A percentile compares a stretch with the other conserved stretches of the same genome.
These are phyloP conservation scores for Ophthalmolycus amberensis DNA, from an alignment of 2,113 vertebrate species.

Conservation along the genomic window DNA sequence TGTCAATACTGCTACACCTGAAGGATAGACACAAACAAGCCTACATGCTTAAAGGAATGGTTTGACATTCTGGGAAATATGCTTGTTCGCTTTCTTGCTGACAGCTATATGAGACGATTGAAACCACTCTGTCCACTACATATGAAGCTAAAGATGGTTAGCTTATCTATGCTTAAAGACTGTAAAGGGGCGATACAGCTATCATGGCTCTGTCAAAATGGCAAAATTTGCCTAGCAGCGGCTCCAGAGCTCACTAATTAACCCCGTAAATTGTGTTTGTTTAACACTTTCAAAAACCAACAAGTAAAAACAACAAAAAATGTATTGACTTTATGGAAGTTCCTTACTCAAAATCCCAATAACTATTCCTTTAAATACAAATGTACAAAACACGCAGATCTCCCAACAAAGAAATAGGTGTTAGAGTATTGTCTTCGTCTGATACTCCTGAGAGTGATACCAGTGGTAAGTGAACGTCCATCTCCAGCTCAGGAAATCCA, in stretches of 20 bases:
- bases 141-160: neutral
- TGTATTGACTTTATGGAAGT: neutral
- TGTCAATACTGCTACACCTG: constrained; percentile 57
- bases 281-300: neutral
- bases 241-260: neutral
- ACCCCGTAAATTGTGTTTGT: neutral
- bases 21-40: constrained; percentile 16
- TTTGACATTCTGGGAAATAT: neutral
- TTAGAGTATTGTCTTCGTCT: too few relatives aligned
- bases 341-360: neutral
- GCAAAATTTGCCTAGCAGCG: neutral
- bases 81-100: neutral
- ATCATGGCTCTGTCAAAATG: neutral
- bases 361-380: neutral
- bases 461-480: neutral
- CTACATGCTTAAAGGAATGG: constrained; percentile 5
- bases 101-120: neutral
- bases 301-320: neutral
- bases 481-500: constrained; percentile 13
- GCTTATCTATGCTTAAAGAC: neutral
- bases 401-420: too few relatives aligned
- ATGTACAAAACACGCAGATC: too few relatives aligned
- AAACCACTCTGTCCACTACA: neutral
- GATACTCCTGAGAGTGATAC: neutral
- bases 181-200: neutral